Evolutionary conservation across 2,113 vertebrate genomes (phyloP), one percentile per base, ranked within the genome.

Genomic region (Hemiprocne comata): DNA sequence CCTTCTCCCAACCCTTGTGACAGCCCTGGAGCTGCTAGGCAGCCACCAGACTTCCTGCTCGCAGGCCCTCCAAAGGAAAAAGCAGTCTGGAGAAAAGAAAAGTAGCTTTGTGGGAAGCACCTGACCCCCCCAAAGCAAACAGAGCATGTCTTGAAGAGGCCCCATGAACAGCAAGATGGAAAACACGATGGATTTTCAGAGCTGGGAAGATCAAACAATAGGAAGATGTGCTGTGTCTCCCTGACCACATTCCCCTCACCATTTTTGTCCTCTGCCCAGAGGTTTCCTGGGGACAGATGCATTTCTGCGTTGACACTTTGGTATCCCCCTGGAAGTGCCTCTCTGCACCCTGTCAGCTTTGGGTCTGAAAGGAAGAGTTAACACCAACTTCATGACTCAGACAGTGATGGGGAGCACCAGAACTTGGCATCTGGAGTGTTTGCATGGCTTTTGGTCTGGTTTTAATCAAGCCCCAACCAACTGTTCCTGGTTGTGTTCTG

Each of bases 31-130:
- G 58, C 12, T 1, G 16, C 38, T 1, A 2, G 23, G 14, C 67
- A 77, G 67, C 40, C 44, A 71, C 20, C 67, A 20, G 73, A 34
- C 65, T 87, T 95, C 72, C 86, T 93, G 64, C 64, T 77, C 2
- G 0, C 31, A 1, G 0, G 11, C 33, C 42, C 9, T 29, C 6
- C 0, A 0, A 21, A 12, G 53, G 26, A 2, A 82, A 82, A 91
- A 96, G 53, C 21, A 71, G 58, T 13, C 57, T 28, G 77, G 28
- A 54, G 72, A 66, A 66, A 79, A 89, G 87, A 91, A 85, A 89
- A 79, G 38, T 5, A 3, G n/a, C 61, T 51, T 75, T 71, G 73
- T 93, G 81, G 38, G 33, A 89, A 65, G 54, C 3, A 1, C 62
- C 14, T 7, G 4, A 18, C 54, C 29, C 34, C 66, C 69, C 66